Evolutionary conservation across 2,888 invertebrate species (phyloP).

Genomic region (Nematopogon swammerdamellus): DNA sequence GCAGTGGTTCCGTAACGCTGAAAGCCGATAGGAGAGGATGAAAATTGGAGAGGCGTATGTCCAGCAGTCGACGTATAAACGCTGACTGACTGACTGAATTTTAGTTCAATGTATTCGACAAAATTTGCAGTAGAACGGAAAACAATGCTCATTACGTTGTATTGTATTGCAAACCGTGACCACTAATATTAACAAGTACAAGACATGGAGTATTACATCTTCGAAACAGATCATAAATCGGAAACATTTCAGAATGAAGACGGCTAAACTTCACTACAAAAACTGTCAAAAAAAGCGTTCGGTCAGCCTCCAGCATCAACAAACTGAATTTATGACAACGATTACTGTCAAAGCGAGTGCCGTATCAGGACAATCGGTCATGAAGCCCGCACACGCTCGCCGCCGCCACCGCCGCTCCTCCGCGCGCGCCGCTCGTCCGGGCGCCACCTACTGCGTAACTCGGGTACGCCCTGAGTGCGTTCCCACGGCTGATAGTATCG

Average conservation of each 20-base stretch:
- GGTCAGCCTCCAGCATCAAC: background rate
- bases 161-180: too few species aligned
- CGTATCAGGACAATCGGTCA: background rate
- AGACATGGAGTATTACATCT: too few species aligned
- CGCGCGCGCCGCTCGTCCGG: background rate
- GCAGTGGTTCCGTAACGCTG: too few species aligned
- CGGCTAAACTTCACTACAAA: background rate
- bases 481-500: background rate
- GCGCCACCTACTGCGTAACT: background rate
- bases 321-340: background rate
- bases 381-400: background rate
- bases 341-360: background rate
- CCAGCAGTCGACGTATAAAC: too few species aligned
- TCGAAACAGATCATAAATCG: too few species aligned
- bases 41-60: too few species aligned
- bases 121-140: too few species aligned
- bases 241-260: background rate
- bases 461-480: background rate
- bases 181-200: too few species aligned
- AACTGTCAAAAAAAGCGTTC: background rate
- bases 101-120: too few species aligned
- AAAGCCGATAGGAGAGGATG: too few species aligned
- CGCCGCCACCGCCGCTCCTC: background rate
- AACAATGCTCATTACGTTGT: too few species aligned
- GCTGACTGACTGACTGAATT: too few species aligned